Conservation (phyloP, 2,113 vertebrate species). For the Zingel zingel region DNA sequence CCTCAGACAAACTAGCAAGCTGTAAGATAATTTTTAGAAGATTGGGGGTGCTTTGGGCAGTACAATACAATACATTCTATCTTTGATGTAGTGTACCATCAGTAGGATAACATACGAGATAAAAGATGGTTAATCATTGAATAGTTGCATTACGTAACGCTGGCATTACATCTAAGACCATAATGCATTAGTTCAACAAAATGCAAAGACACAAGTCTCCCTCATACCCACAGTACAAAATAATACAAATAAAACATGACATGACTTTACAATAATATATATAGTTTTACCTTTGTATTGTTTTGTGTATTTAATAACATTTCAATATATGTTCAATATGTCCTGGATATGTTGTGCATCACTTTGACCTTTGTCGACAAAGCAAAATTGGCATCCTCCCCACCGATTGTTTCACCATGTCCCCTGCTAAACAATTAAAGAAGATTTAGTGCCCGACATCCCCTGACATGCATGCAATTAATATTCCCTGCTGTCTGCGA, state of each 20-base stretch:
- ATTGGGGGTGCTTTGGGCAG: background rate
- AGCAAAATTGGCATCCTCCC: constrained; percentile 46
- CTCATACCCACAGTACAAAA: background rate
- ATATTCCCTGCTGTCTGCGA: constrained; percentile 62
- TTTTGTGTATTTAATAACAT: background rate
- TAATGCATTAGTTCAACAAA: background rate
- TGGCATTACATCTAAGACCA: background rate
- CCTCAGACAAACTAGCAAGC: background rate
- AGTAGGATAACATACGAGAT: background rate
- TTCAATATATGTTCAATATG: background rate
- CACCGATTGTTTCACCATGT: constrained; percentile 43
- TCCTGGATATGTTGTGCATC: background rate
- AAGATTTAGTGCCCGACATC: constrained; percentile 54
- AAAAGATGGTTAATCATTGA: background rate
- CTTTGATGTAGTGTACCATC: constrained; percentile 4
- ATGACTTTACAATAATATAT: background rate
- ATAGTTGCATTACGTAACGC: background rate
- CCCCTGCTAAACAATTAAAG: constrained; percentile 62
- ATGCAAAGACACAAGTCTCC: too few species aligned
- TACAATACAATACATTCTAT: background rate
- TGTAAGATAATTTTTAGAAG: constrained; percentile 2
- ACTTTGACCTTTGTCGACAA: constrained; percentile 39
- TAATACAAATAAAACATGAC: background rate
- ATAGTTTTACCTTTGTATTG: background rate
- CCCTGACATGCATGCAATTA: constrained; percentile 70